Conservation (phyloP, 2,888 invertebrate genomes). For the Sympetrum striolatum region DNA sequence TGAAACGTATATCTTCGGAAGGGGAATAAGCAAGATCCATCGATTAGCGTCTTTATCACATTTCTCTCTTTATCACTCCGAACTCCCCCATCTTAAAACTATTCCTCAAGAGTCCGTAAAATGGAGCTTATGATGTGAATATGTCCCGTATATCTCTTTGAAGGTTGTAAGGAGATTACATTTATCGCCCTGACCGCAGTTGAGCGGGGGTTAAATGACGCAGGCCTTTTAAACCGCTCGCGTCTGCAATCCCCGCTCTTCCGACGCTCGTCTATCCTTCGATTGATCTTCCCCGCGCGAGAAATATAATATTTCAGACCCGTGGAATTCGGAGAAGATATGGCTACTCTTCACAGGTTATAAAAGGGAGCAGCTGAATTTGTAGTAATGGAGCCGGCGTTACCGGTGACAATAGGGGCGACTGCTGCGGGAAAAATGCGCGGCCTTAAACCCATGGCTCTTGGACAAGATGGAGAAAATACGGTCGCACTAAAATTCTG, state of each 20-base stretch:
- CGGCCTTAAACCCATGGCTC: neutral
- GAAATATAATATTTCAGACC: neutral
- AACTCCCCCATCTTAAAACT: no score
- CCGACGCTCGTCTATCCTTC: neutral
- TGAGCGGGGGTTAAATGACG: no score
- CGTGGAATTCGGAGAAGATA: neutral
- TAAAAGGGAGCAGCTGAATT: neutral
- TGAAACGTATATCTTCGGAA: no score
- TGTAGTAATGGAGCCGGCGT: neutral
- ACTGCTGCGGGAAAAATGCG: neutral
- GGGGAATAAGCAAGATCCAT: no score
- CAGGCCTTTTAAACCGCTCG: no score
- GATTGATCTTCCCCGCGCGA: neutral
- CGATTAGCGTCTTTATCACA: no score
- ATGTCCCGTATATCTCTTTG: no score
- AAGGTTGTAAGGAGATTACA: no score
- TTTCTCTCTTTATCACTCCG: no score
- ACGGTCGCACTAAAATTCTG: neutral
- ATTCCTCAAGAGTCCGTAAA: no score
- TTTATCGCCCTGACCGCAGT: no score
- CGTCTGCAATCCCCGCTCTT: neutral
- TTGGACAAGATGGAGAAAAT: neutral
- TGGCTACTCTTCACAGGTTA: neutral
- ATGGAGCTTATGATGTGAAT: no score
- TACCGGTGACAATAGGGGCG: neutral